phyloP scores from a whole-genome alignment of 2,888 invertebrate species.

The Luffia ferchaultella region DNA sequence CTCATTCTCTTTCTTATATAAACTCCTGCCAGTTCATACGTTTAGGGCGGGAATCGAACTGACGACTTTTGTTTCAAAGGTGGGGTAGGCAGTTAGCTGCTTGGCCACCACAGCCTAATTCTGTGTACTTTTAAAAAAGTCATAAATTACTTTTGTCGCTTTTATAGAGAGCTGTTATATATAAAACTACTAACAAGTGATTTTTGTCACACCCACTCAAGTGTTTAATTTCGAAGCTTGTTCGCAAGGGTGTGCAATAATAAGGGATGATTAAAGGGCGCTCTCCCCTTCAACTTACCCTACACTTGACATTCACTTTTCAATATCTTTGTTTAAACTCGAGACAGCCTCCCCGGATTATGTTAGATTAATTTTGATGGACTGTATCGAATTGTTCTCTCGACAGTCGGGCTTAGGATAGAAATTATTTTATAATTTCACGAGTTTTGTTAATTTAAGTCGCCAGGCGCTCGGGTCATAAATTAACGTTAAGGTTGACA shows the following conservation, averaged over 20 bases:
- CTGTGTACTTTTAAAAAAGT: too few relatives aligned
- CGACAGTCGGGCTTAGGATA: constrained; percentile 48
- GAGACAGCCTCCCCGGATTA: constrained; percentile 48
- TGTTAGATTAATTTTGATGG: constrained; percentile 64
- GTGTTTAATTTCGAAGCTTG: constrained; percentile 18
- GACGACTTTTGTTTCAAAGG: too few relatives aligned
- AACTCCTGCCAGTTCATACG: too few relatives aligned
- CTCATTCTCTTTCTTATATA: too few relatives aligned
- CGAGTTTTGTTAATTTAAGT: constrained; percentile 6
- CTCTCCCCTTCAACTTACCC: constrained; percentile 23
- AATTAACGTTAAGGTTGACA: constrained; percentile 29
- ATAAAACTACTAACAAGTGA: too few relatives aligned
- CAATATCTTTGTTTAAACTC: constrained; percentile 60
- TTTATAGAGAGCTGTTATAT: too few relatives aligned
- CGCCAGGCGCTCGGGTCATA: constrained; percentile 5
- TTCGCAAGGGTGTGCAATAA: constrained; percentile 36
- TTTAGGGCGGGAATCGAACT: too few relatives aligned
- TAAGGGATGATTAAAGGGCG: constrained; percentile 43
- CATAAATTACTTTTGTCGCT: too few relatives aligned
- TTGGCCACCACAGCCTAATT: too few relatives aligned
- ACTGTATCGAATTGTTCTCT: constrained; percentile 56
- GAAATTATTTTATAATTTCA: constrained; percentile 53
- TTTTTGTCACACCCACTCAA: too few relatives aligned
- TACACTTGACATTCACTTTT: constrained; percentile 46
- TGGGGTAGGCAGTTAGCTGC: too few relatives aligned